Evolutionary conservation across 2,797 vertebrate genomes (phyloP).

Genomic region (Mus caroli): DNA sequence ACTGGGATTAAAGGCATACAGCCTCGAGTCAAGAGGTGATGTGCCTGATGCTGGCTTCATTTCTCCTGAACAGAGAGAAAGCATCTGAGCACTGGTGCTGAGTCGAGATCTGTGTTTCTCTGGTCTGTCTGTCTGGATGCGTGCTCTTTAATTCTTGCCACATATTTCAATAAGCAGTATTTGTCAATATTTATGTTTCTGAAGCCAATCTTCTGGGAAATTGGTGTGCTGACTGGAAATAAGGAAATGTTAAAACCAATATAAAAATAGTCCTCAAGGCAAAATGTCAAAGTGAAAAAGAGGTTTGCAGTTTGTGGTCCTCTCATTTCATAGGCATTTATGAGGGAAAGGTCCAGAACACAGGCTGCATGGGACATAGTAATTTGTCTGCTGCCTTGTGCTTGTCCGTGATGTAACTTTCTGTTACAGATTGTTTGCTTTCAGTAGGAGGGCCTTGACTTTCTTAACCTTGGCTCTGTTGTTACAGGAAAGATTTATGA

Average conservation of each 20-base stretch:
- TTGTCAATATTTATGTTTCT: constrained; percentile 65
- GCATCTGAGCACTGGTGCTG: background rate
- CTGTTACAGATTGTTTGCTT: background rate
- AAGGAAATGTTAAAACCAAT: constrained; percentile 32
- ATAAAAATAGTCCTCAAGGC: constrained; percentile 45
- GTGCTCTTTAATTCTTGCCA: constrained; percentile 39
- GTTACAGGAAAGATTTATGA: background rate
- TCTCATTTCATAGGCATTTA: constrained; percentile 2
- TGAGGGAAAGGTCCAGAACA: background rate
- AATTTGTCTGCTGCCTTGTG: background rate
- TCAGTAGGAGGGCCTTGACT: constrained; percentile 8
- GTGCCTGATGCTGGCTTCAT: background rate
- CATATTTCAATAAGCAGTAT: constrained; percentile 23
- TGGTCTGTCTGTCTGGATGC: background rate
- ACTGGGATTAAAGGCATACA: background rate
- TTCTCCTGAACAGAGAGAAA: background rate
- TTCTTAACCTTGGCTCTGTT: background rate
- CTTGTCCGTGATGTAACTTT: background rate
- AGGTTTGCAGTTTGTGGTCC: background rate
- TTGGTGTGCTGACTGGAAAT: constrained; percentile 58
- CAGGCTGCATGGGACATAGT: background rate
- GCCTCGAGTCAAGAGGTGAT: background rate
- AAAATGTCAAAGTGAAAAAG: constrained; percentile 43
- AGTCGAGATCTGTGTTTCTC: background rate
- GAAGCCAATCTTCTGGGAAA: constrained; percentile 50